A percentile compares a stretch with the other conserved stretches of the same genome.
These are phyloP conservation scores for Teleiodes luculella DNA, from an alignment of 2,888 invertebrate genomes.

Conservation along the genomic window DNA sequence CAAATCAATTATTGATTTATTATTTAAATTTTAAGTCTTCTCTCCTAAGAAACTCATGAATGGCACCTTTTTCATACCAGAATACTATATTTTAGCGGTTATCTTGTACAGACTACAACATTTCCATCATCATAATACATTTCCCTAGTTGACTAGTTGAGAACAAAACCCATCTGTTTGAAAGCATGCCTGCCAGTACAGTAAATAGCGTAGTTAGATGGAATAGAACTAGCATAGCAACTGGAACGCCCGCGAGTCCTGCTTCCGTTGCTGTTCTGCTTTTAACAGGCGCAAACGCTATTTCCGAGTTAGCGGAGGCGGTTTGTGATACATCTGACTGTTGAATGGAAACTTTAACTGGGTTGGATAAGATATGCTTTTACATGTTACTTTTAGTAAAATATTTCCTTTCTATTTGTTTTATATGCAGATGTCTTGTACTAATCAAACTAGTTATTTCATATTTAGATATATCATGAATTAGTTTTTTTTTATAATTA, in stretches of 20 bases:
- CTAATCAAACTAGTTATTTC: too few relatives aligned
- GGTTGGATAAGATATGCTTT: background rate
- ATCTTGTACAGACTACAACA: background rate
- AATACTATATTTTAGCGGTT: too few relatives aligned
- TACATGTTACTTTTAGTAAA: background rate
- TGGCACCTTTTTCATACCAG: too few relatives aligned
- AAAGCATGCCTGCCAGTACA: background rate
- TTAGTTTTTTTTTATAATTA: too few relatives aligned
- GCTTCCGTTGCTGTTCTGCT: conserved; percentile 32
- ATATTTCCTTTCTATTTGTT: too few relatives aligned
- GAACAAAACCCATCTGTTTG: conserved; percentile 3
- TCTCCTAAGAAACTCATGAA: too few relatives aligned
- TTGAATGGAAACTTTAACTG: background rate
- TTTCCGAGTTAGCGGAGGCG: background rate
- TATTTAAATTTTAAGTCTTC: too few relatives aligned
- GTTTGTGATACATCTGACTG: background rate
- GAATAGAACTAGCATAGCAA: conserved; percentile 20
- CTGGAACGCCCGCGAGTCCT: conserved; percentile 26
- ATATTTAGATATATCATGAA: too few relatives aligned
- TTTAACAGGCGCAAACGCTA: conserved; percentile 4
- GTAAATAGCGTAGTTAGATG: conserved; percentile 5
- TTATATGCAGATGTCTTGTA: too few relatives aligned
- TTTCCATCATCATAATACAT: background rate
- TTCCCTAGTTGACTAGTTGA: background rate
- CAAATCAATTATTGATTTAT: too few relatives aligned